A percentile compares a stretch with the other conserved stretches of the same genome.
These are phyloP conservation scores for Leguminivora glycinivorella DNA, from an alignment of 1,140 invertebrate genomes.

Conservation along the genomic window DNA sequence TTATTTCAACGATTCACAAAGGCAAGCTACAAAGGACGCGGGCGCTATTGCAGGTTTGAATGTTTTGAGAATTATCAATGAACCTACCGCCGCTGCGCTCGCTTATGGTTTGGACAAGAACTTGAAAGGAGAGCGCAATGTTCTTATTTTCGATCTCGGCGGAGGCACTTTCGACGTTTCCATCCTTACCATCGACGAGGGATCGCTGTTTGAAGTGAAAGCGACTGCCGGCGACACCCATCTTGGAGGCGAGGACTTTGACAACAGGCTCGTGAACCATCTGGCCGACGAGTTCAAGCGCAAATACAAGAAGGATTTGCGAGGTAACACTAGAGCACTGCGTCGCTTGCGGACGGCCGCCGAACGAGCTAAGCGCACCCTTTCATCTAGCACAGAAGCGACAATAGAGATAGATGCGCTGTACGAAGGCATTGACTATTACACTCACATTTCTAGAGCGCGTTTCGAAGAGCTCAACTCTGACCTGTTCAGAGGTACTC, in stretches of 20 bases:
- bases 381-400: neutral
- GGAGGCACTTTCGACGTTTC: neutral
- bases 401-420: slow-evolving; percentile 1
- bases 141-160: neutral
- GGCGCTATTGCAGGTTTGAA: neutral
- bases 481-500: neutral
- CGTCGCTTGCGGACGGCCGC: slow-evolving; percentile 3
- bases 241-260: slow-evolving; percentile 4
- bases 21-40: neutral
- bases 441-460: slow-evolving; percentile 5
- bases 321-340: neutral
- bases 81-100: slow-evolving; percentile 2
- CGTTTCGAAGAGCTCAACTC: slow-evolving; percentile 5
- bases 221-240: neutral
- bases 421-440: slow-evolving; percentile 3
- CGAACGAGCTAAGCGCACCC: neutral
- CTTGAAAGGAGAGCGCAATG: neutral
- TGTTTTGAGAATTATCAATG: neutral
- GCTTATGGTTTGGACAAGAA: neutral
- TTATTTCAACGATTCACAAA: slow-evolving; percentile 2
- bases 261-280: neutral
- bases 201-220: neutral
- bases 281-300: neutral
- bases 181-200: slow-evolving; percentile 1
- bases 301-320: slow-evolving; percentile 4